Conservation (phyloP, 2,888 invertebrate genomes). For the Podabrus alpinus region DNA sequence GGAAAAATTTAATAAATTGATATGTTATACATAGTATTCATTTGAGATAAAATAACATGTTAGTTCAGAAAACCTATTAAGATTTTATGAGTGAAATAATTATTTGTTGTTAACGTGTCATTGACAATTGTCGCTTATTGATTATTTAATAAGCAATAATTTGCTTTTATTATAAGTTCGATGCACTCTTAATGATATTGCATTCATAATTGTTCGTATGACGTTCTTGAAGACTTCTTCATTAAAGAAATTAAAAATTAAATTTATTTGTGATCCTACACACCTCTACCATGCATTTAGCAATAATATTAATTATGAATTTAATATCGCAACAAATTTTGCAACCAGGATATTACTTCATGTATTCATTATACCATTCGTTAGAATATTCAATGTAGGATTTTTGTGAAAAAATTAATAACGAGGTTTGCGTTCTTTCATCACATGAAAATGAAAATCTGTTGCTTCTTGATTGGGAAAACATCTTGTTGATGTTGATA, state of each 20-base stretch:
- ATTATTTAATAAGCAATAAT: not conserved
- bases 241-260: not conserved
- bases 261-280: not conserved
- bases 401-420: not conserved
- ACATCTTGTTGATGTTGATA: no score
- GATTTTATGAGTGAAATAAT: not conserved
- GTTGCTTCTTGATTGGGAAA: no score
- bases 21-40: no score
- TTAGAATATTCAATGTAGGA: not conserved
- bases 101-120: not conserved
- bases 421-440: not conserved
- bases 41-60: not conserved
- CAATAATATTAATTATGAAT: not conserved
- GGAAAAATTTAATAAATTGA: no score
- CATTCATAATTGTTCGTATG: not conserved
- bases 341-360: not conserved
- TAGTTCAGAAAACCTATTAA: not conserved
- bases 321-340: not conserved
- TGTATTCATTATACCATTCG: not conserved
- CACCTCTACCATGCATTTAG: not conserved
- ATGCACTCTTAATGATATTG: not conserved
- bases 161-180: not conserved
- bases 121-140: not conserved
- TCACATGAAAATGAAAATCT: no score
- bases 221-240: not conserved